Conservation (phyloP, 1,140 invertebrate species). For the Pseudomyrmex flavicornis region DNA sequence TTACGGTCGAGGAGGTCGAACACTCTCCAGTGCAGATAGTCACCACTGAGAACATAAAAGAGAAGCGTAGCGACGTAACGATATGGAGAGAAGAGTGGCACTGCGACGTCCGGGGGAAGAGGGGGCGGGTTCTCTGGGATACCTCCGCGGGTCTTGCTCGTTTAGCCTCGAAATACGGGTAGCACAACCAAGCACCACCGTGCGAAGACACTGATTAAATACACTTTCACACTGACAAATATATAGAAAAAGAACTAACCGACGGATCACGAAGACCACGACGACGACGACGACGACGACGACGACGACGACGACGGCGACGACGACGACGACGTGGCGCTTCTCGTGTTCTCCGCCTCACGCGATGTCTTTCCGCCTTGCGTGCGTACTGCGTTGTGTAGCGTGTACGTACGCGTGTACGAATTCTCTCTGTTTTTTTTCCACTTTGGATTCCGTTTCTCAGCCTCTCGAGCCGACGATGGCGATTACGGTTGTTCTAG, state of each 20-base stretch:
- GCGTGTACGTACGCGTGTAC: slow-evolving; percentile 19
- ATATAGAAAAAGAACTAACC: slow-evolving; percentile 33
- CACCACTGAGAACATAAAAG: slow-evolving; percentile 64
- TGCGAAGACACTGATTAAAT: slow-evolving; percentile 62
- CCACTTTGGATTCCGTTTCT: neutral
- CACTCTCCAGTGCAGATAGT: slow-evolving; percentile 69
- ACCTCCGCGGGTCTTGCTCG: slow-evolving; percentile 74
- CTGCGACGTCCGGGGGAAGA: slow-evolving; percentile 65
- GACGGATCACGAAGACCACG: slow-evolving; percentile 27
- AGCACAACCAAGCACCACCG: slow-evolving; percentile 65
- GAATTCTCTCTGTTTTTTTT: slow-evolving; percentile 10
- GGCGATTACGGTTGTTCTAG: slow-evolving; percentile 23
- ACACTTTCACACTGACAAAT: slow-evolving; percentile 63
- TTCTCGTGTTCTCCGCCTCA: slow-evolving; percentile 5
- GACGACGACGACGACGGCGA: neutral
- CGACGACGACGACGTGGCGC: neutral
- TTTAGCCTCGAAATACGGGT: slow-evolving; percentile 57
- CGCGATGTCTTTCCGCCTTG: slow-evolving; percentile 23
- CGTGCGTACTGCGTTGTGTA: neutral
- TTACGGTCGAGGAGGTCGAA: slow-evolving; percentile 68
- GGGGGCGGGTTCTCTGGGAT: slow-evolving; percentile 73
- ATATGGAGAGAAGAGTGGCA: slow-evolving; percentile 79
- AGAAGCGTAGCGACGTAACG: slow-evolving; percentile 69
- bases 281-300: slow-evolving; percentile 37
- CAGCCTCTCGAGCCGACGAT: slow-evolving; percentile 15